Evolutionary conservation across 2,797 vertebrate species (phyloP).

Genomic region (Muscicapa striata): DNA sequence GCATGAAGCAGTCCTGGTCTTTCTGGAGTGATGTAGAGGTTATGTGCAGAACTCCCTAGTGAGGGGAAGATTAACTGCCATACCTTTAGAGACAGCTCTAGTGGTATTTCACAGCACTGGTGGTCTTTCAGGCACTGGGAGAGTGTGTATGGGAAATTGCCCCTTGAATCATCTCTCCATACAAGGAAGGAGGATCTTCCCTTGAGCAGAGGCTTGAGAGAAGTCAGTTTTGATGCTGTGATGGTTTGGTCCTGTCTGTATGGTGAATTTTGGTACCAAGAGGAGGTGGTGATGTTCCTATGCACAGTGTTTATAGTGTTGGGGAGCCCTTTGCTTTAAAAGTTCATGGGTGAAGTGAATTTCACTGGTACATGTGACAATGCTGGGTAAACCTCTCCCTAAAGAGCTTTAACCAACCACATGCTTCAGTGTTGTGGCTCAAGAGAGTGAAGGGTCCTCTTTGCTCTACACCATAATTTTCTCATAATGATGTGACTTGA

Average conservation of each 20-base stretch:
- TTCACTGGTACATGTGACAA: background rate
- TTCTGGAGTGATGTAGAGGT: background rate
- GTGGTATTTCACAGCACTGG: background rate
- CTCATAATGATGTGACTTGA: background rate
- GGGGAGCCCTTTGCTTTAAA: background rate
- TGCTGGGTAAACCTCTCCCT: background rate
- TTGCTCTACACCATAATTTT: background rate
- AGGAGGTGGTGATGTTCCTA: background rate
- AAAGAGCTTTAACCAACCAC: background rate
- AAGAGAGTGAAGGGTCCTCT: background rate
- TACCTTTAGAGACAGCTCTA: background rate
- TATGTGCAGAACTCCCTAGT: background rate
- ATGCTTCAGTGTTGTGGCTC: background rate
- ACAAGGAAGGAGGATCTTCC: background rate
- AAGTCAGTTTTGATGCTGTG: background rate
- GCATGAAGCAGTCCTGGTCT: background rate
- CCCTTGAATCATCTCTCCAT: background rate
- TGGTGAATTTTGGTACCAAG: background rate
- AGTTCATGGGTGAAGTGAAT: background rate
- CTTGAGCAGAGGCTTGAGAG: background rate
- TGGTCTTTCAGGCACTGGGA: background rate
- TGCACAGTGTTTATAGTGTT: fast-evolving
- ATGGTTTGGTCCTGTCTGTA: background rate
- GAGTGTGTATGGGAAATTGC: background rate
- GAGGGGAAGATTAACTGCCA: background rate